A percentile compares a stretch with the other conserved stretches of the same genome.
Conservation (phyloP, 2,113 vertebrate genomes). For the Epinephelus fuscoguttatus region DNA sequence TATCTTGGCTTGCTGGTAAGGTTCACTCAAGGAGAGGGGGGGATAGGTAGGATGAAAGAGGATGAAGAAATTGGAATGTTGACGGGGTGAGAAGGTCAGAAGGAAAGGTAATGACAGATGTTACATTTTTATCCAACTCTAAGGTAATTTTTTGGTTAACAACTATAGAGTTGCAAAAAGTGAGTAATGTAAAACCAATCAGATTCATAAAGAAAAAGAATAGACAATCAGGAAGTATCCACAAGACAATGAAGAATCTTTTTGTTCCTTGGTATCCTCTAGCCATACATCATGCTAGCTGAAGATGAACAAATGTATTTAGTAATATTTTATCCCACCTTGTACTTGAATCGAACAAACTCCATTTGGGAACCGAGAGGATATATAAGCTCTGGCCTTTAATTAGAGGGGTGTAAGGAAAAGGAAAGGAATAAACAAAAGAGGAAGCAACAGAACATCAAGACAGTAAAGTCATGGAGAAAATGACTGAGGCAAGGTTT, state of each 20-base stretch:
- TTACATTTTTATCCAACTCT: conserved; percentile 22
- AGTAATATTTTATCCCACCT: background rate
- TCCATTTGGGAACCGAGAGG: background rate
- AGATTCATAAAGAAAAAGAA: background rate
- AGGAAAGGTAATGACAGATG: conserved; percentile 13
- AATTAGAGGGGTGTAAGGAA: background rate
- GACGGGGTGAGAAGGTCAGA: conserved; percentile 37
- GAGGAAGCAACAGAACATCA: background rate
- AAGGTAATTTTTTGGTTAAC: background rate
- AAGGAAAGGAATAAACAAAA: conserved; percentile 5
- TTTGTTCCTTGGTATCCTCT: background rate
- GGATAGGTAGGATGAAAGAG: conserved; percentile 22
- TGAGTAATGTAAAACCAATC: background rate
- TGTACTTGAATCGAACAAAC: conserved; percentile 10
- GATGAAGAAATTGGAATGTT: conserved; percentile 45
- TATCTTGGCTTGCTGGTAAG: conserved; percentile 10
- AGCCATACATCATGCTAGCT: background rate
- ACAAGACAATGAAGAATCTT: background rate
- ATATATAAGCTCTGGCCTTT: conserved; percentile 1
- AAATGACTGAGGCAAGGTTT: conserved; percentile 42
- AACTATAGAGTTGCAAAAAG: background rate
- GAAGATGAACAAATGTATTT: background rate
- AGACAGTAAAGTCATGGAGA: conserved; percentile 3
- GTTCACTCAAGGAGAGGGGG: conserved; percentile 9
- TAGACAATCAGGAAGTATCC: background rate